phyloP scores from a whole-genome alignment of 2,888 invertebrate species.

The Iselma pallidipennis region DNA sequence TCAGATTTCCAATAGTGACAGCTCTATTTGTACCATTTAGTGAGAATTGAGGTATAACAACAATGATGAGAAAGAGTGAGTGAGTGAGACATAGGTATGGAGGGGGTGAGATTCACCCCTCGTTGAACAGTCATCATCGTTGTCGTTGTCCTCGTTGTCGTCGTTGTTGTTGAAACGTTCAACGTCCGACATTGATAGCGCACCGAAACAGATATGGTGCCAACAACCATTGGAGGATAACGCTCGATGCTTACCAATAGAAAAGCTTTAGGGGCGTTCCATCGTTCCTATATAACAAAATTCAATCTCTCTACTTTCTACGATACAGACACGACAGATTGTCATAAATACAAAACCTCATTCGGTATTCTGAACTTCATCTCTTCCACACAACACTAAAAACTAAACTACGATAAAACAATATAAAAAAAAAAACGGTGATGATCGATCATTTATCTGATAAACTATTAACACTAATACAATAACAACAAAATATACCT shows the following conservation, averaged over 20 bases:
- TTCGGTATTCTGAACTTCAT: neutral
- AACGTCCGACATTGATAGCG: constrained; percentile 30
- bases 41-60: constrained; percentile 12
- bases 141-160: constrained; percentile 20
- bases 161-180: neutral
- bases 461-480: too few species aligned
- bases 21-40: constrained; percentile 50
- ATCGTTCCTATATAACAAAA: constrained; percentile 6
- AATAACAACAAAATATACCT: neutral
- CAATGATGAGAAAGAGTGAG: constrained; percentile 3
- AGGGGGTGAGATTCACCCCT: constrained; percentile 32
- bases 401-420: neutral
- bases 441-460: neutral
- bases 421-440: neutral
- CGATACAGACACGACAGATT: neutral
- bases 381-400: neutral
- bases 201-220: constrained; percentile 15
- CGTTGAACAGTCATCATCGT: constrained; percentile 32
- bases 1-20: constrained; percentile 50
- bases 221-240: constrained; percentile 33
- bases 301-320: neutral
- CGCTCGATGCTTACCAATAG: constrained; percentile 31
- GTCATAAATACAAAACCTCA: neutral
- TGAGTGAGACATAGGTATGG: neutral
- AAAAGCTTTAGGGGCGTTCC: constrained; percentile 30